phyloP scores from a whole-genome alignment of 2,113 vertebrate genomes.

The Corythoichthys intestinalis region DNA sequence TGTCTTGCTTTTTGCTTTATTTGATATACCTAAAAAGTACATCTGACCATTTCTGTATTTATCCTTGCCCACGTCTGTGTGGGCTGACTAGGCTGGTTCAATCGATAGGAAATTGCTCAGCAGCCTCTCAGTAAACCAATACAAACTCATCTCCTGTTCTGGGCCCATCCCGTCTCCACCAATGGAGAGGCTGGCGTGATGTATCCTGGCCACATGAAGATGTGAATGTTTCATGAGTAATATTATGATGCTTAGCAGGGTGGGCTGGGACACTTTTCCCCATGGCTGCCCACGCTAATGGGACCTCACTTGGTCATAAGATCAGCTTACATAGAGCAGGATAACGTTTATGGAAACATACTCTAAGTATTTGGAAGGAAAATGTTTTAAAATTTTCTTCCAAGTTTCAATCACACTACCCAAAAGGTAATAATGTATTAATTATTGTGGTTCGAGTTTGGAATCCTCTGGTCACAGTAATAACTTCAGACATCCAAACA shows the following conservation, averaged over 20 bases:
- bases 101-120: constrained; percentile 49
- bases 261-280: constrained; percentile 48
- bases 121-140: constrained; percentile 60
- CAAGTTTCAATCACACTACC: neutral
- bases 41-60: constrained; percentile 7
- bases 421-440: neutral
- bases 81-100: constrained; percentile 44
- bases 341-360: constrained; percentile 13
- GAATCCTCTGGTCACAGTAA: neutral
- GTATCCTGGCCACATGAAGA: constrained; percentile 48
- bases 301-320: constrained; percentile 47
- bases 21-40: neutral
- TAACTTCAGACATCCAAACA: neutral
- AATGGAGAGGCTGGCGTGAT: constrained; percentile 60
- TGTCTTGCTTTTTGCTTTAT: neutral
- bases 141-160: constrained; percentile 61
- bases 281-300: constrained; percentile 63
- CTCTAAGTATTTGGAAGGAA: neutral
- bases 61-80: constrained; percentile 42
- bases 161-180: constrained; percentile 66
- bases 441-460: neutral
- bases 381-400: neutral
- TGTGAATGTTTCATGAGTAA: constrained; percentile 75
- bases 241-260: constrained; percentile 39
- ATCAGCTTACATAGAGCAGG: constrained; percentile 59